Base-by-base conservation (phyloP, 2,888 invertebrate species). In the Tetramorium bicarinatum region DNA sequence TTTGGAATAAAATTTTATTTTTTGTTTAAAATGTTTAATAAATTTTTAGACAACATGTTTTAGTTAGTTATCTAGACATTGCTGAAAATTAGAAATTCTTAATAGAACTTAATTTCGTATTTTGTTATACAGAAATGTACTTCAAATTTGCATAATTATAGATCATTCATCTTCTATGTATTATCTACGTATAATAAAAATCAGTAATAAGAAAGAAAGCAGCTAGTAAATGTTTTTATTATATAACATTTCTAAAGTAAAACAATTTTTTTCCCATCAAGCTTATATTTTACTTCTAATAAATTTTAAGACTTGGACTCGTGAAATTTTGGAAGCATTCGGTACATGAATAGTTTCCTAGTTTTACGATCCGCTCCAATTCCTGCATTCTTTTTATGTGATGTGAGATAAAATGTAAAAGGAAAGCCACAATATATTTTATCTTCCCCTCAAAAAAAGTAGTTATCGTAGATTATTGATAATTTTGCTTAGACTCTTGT, bases 351-450 rank as follows among this genome's bases (percentile, higher is more conserved):
- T 69, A n/a, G 56, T 56, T 76, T 1, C 3, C 25, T 34, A 41
- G 13, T 69, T 62, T 76, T 76, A 82, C 18, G 47, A 38, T 56
- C 13, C 13, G 41, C 52, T 44, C 29, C 49, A 82, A 41, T 82
- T 62, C 44, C 49, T 66, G 29, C 49, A 8, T 54, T 38, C 56
- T 59, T 61, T 47, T 71, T 66, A 49, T 67, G 47, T 52, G 59
- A 47, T 3, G 34, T 15, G 15, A 0, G 2, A n/a, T 52, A 38
- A 52, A 64, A 82, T 82, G 13, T 74, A 15, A 64, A 79, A 49
- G 18, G n/a, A 54, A 47, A 69, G 1, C 25, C 34, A 52, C 25
- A 66, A 38, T 77, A 49, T 54, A 67, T 56, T 71, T 79, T 71
- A n/a, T 6, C 13, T 25, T 79, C 2, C 2, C 15, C 15, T 44